Base-by-base conservation (phyloP, 2,888 invertebrate genomes). In the Drosophila pseudotakahashii region DNA sequence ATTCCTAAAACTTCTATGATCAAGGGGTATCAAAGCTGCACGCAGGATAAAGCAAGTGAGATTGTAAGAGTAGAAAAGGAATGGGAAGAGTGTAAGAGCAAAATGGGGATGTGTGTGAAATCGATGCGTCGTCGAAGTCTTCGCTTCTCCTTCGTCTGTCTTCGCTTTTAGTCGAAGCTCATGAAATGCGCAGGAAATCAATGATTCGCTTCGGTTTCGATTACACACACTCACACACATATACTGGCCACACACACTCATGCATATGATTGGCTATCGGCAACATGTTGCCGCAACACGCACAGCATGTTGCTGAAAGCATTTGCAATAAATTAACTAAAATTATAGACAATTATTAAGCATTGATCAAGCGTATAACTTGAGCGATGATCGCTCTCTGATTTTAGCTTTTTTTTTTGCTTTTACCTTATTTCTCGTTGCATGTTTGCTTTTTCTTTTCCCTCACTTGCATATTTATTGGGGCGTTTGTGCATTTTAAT, bases 141-240 rank as follows among this genome's bases (percentile, higher is more conserved):
- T 47, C 44, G 59, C 42, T 66, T 37, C 30, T 42, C 55, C 67
- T 50, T 58, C 34, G 50, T 41, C 45, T 71, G 69, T 66, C 54
- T 73, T 69, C 67, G 77, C 72, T 60, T 72, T 81, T 69, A 39
- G 57, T 73, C 63, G 85, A 82, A 85, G 78, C 88, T 85, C 88
- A 78, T 85, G 79, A 83, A 83, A 77, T 85, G 89, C 79, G 80
- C 82, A 89, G 90, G 89, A 89, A 90, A 90, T 90, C 89, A 87
- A 90, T 90, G 89, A 85, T 87, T 89, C 82, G 90, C 85, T 87
- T 88, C 79, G 84, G 90, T 90, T 89, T 90, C 90, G 85, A 90
- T 90, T 90, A 90, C 90, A 89, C 76, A 77, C 86, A 88, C 78
- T 70, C 57, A 63, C 70, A 52, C 32, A 26, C 52, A 5, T 5